Evolutionary conservation across 2,797 vertebrate genomes (phyloP).

Genomic region (Crocodylus rhombifer): DNA sequence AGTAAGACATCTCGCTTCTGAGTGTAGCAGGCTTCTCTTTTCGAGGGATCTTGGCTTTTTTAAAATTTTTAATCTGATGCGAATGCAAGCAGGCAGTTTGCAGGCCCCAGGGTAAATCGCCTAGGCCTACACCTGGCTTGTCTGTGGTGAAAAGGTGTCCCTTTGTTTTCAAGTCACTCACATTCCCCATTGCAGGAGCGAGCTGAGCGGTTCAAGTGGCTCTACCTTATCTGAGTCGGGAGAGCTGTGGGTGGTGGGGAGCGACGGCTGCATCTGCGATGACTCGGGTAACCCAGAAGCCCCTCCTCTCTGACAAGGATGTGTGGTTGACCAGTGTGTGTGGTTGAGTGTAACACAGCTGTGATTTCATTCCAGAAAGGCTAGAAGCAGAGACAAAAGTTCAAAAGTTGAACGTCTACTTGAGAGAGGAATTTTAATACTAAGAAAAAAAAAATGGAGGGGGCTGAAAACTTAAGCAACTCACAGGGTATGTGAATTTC

Average conservation of each 20-base stretch:
- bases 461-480: not conserved
- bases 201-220: accelerated
- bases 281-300: not conserved
- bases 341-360: not conserved
- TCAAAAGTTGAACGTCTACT: constrained; percentile 12
- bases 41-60: not conserved
- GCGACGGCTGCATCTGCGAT: not conserved
- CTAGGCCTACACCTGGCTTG: accelerated
- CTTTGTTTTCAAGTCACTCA: accelerated
- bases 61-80: accelerated
- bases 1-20: not conserved
- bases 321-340: not conserved
- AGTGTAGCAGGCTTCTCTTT: not conserved
- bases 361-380: not conserved
- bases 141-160: accelerated
- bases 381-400: not conserved
- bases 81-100: accelerated
- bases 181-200: accelerated
- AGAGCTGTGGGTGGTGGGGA: not conserved
- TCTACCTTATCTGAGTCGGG: accelerated
- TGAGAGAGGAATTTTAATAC: not conserved
- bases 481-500: not conserved
- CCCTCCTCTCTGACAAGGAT: not conserved
- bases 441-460: not conserved
- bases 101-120: accelerated